Evolutionary conservation across 2,797 vertebrate genomes (phyloP), one percentile per base, ranked within the genome.

Genomic region (Sebastes variabilis): DNA sequence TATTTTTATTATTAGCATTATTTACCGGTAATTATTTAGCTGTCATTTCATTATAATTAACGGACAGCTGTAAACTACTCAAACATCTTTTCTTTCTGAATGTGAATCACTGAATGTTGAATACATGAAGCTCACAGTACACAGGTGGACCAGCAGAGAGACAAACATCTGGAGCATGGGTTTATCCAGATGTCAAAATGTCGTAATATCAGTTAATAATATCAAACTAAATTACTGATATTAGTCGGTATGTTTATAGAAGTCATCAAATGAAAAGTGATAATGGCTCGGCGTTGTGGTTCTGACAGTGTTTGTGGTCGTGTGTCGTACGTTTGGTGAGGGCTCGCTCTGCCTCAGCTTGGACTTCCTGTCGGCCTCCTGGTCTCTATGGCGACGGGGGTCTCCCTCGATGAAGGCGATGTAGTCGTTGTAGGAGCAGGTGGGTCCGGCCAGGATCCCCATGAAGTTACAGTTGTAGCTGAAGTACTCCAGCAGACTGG

Each of bases 391-490:
- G 27, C 94, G 96, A 85, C 90, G 95, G n/a, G 96, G 95, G 77
- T 95, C 95, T 89, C 97, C 97, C 95, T 99, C 97, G 62, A 99
- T 99, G 95, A 99, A 99, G 89, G 94, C 95, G 67, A 97, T 97
- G 96, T 99, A 99, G 95, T 99, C 97, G 79, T 98, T 99, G 95
- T 98, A 99, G 85, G 97, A 98, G 94, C 97, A 97, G 67, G 97
- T 96, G 4, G 98, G 98, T 72, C 98, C 98, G 6, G 97, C 97
- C 91, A 99, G 96, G 93, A 99, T 98, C 69, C 97, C 97, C 97
- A 99, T 96, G 96, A 99, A 99, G 97, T 98, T 98, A 93, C 97
- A 99, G 95, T 95, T 98, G 93, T 99, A 99, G 92, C 97, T 98
- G 90, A 98, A 95, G 90, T 98, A 98, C 91, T 99, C 97, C 93